Base-by-base conservation (phyloP, 2,113 vertebrate genomes). In the Lethenteron reissneri region DNA sequence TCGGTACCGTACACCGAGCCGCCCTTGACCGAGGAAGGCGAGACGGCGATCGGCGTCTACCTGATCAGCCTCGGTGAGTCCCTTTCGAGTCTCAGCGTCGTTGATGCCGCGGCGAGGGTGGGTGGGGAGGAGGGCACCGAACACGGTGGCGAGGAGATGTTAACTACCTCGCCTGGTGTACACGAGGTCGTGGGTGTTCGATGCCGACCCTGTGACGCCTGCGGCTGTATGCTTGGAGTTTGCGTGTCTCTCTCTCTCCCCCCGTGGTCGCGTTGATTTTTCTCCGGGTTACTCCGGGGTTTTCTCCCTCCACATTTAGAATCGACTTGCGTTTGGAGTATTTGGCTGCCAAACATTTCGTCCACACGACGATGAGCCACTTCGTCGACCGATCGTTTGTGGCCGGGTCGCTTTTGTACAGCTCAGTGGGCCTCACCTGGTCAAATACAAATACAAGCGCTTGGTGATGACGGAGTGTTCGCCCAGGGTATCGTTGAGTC, bases 41-140 rank as follows among this genome's bases (percentile, higher is more conserved):
- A 86, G 75, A 86, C 84, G 14, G 79, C 85, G 75, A 82, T 86
- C 75, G 86, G 85, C 72, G 76, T 85, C 75, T 87, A 84, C 75
- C 82, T 88, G 21, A 77, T 90, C 69, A 77, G 84, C 73, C 74
- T 85, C 58, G 84, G 84, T 85, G 81, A 58, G 83, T 81, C 75
- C 57, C 58, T 58, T 14, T 58, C 25, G 64, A 56, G n/a, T 25
- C n/a, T 56, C 21, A 25, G 15, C 41, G 41, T 41, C 41, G 41
- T 41, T 6, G 4, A 41, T 41, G 25, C 12, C 11, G 13, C 1
- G 57, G 13, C n/a, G 25, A 58, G 19, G 19, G 68, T 71, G 62
- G 69, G 57, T 57, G 19, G 10, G 57, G 19, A 11, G 70, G 56
- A 64, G 57, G 14, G 56, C 12, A 14, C 17, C 11, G 58, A 71